A percentile compares a stretch with the other conserved stretches of the same genome.
Conservation (phyloP, 2,797 vertebrate species). For the Pteronotus mesoamericanus region DNA sequence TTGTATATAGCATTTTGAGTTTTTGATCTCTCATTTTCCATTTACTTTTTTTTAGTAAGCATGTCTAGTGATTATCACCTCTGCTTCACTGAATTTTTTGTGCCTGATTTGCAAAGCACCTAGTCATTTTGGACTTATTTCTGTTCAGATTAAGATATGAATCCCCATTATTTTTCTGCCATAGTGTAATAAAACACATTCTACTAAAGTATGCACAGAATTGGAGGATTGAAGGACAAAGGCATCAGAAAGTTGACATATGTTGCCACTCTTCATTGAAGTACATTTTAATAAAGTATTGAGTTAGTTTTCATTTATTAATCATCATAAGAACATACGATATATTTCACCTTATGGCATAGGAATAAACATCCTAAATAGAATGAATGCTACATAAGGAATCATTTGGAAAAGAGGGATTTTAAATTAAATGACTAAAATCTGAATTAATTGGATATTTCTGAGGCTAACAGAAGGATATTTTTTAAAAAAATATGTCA, state of each 20-base stretch:
- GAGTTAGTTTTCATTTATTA: conserved; percentile 34
- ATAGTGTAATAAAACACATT: background rate
- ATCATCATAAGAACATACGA: background rate
- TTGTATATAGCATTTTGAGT: background rate
- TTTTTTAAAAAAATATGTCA: background rate
- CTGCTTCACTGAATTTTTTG: background rate
- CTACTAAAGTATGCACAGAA: background rate
- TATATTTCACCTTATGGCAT: background rate
- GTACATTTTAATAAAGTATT: background rate
- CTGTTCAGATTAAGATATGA: conserved; percentile 20
- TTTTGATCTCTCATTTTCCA: conserved; percentile 12
- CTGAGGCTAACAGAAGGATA: background rate
- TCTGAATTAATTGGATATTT: conserved; percentile 26
- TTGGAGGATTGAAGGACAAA: background rate
- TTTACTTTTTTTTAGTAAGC: background rate
- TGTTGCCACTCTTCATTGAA: conserved; percentile 14
- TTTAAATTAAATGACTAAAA: background rate
- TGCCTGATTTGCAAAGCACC: background rate
- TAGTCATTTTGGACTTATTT: conserved; percentile 20
- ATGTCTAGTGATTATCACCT: background rate
- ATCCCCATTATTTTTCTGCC: background rate
- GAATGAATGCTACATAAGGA: background rate
- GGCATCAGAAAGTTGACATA: background rate
- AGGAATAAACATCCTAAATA: background rate
- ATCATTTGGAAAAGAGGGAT: background rate